A percentile compares a stretch with the other conserved stretches of the same genome.
Conservation (phyloP, 2,888 invertebrate species). For the Fragum fragum region DNA sequence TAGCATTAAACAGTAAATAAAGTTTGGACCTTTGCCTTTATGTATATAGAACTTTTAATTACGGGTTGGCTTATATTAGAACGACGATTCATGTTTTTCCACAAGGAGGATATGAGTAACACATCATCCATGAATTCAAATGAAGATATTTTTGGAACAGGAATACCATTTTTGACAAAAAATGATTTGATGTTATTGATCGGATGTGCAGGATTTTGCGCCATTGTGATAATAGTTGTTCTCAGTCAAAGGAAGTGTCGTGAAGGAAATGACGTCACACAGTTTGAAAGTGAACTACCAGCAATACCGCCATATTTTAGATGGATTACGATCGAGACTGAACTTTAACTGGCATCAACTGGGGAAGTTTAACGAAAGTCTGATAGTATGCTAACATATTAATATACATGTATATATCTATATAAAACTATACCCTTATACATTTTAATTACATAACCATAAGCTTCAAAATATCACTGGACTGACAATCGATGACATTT, state of each 20-base stretch:
- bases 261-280: conserved; percentile 26
- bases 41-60: too few relatives aligned
- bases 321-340: conserved; percentile 22
- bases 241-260: conserved; percentile 26
- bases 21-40: too few relatives aligned
- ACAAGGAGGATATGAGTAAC: conserved; percentile 16
- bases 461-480: too few relatives aligned
- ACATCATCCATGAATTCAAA: conserved; percentile 9
- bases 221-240: conserved; percentile 19
- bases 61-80: too few relatives aligned
- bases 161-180: conserved; percentile 22
- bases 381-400: too few relatives aligned
- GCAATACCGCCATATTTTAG: conserved; percentile 10
- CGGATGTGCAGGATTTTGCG: conserved; percentile 20
- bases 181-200: conserved; percentile 16
- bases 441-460: too few relatives aligned
- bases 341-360: too few relatives aligned
- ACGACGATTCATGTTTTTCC: not conserved
- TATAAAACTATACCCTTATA: too few relatives aligned
- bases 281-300: conserved; percentile 14
- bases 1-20: too few relatives aligned
- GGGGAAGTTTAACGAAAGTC: too few relatives aligned
- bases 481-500: too few relatives aligned
- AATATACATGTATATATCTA: too few relatives aligned
- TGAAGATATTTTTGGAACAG: conserved; percentile 21